phyloP scores from a whole-genome alignment of 2,888 invertebrate species.

The Platypus cylindrus region DNA sequence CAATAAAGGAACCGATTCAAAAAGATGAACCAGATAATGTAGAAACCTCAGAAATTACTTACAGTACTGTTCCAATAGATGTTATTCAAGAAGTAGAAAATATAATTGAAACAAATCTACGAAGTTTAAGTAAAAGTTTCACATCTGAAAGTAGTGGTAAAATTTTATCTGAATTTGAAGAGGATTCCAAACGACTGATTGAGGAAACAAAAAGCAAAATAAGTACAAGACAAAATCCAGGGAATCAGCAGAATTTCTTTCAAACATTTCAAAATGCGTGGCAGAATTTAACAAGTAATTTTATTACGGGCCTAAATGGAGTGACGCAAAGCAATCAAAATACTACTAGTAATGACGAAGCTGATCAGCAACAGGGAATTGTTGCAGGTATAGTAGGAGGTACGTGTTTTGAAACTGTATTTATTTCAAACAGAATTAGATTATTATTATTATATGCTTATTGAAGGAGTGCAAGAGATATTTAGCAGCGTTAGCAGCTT shows the following conservation, averaged over 20 bases:
- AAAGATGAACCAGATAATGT: conserved; percentile 1
- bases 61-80: no score
- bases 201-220: conserved; percentile 16
- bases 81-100: no score
- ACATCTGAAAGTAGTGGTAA: conserved; percentile 13
- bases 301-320: conserved; percentile 17
- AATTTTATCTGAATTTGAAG: conserved; percentile 16
- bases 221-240: conserved; percentile 10
- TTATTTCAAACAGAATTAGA: no score
- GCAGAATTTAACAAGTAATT: conserved; percentile 17
- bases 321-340: conserved; percentile 4
- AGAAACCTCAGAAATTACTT: no score
- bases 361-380: conserved; percentile 11
- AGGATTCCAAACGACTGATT: conserved; percentile 16
- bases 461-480: no score
- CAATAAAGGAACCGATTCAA: conserved; percentile 5
- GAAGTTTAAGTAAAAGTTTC: conserved; percentile 17
- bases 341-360: conserved; percentile 10
- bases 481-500: no score
- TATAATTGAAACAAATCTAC: conserved; percentile 13
- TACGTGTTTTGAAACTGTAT: conserved; percentile 8
- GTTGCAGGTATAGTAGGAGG: conserved; percentile 19
- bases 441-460: no score
- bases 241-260: conserved; percentile 15
- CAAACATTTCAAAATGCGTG: conserved; percentile 17